Evolutionary conservation across 2,113 vertebrate species (phyloP), one percentile per base, ranked within the genome.

Genomic region (Semnornis frantzii): DNA sequence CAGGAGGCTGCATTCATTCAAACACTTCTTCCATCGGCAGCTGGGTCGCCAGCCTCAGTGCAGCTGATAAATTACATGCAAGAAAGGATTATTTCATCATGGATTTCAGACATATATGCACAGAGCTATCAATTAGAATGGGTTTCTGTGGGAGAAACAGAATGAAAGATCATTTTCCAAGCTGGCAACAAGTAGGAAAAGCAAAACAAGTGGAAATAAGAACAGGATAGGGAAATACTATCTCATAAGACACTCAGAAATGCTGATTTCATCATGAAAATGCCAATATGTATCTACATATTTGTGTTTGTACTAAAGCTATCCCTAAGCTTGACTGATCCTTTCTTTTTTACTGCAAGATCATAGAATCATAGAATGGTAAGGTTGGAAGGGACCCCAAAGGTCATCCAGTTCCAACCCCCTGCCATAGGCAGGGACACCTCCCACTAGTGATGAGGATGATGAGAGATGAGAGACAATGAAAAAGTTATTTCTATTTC

Each of bases 1-100:
- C 94, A 90, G 85, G 90, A 81, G 87, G 33, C 82, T 93, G 73
- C 31, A 83, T 78, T 85, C 78, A 95, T 65, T 92, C 87, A 79
- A 79, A 31, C 21, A 48, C 33, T 69, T 79, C 65, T 62, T 21
- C 21, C 19, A 71, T 37, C 64, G 86, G 70, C 52, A 91, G 42
- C 19, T 73, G 73, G 31, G 52, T 66, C 48, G 73, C 20, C 31
- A 63, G n/a, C 6, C 59, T 84, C 89, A 44, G 21, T 28, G 52
- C 20, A 68, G 71, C 66, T 37, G 46, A 48, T 68, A 74, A 77
- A 31, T 34, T 68, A n/a, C 0, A 0, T 23, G 59, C 48, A 10
- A 74, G 33, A 83, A 80, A 48, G 13, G 7, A 30, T 8, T 80
- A 39, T 74, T 93, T 87, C 31, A 34, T 37, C 33, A 44, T 23